phyloP scores from a whole-genome alignment of 2,888 invertebrate species.

The Zootermopsis nevadensis region DNA sequence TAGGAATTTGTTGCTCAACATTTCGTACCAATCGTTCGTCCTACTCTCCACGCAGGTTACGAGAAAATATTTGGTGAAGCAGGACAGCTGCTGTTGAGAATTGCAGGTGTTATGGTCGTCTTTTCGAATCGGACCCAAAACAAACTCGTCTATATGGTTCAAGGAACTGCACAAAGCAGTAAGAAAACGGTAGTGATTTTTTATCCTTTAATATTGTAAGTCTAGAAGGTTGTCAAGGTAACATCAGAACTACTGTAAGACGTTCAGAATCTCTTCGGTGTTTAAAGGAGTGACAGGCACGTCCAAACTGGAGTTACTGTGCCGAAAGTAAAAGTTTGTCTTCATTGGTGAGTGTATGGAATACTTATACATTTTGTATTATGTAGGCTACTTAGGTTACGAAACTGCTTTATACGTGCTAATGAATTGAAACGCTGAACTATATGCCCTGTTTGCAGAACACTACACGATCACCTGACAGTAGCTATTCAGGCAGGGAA shows the following conservation, averaged over 20 bases:
- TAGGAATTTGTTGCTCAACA: background rate
- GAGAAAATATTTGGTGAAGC: background rate
- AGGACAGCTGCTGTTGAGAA: conserved; percentile 6
- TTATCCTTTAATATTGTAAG: too few species aligned
- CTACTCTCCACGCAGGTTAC: conserved; percentile 7
- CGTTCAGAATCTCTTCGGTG: background rate
- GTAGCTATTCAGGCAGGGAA: too few species aligned
- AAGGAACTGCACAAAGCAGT: background rate
- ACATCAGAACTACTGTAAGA: background rate
- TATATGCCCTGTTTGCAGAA: too few species aligned
- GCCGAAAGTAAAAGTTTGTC: too few species aligned
- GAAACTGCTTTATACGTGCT: too few species aligned
- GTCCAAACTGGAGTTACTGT: background rate
- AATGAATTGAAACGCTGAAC: too few species aligned
- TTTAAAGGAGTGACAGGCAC: background rate
- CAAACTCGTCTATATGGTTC: background rate
- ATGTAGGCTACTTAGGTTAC: too few species aligned
- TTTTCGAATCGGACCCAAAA: background rate
- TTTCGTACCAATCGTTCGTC: background rate
- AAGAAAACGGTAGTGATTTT: conserved; percentile 1
- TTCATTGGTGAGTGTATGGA: too few species aligned
- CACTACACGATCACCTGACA: too few species aligned
- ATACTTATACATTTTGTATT: too few species aligned
- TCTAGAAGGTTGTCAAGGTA: background rate
- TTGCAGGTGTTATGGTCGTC: background rate